Base-by-base conservation (phyloP, 2,888 invertebrate genomes). In the Caenorhabditis sp. region DNA sequence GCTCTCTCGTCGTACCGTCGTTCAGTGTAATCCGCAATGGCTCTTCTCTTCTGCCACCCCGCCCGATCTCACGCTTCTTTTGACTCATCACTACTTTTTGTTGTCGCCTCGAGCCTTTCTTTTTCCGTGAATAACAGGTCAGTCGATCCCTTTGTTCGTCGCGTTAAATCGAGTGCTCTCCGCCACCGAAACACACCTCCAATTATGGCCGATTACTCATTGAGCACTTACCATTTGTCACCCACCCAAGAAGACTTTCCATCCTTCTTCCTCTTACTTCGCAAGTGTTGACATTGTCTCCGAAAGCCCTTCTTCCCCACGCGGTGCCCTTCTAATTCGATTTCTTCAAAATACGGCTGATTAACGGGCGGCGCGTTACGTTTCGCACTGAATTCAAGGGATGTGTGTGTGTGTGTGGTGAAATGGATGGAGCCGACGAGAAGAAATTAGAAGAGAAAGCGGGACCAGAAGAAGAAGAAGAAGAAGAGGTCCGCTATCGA, bases 271-370 rank as follows among this genome's bases (percentile, higher is more conserved):
- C 8, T 26, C 48, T 61, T 32, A n/a, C 27, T 53, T 35, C 46
- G 32, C 58, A 58, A 58, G 22, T 68, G 58, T 68, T 52, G 68
- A 68, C 58, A 43, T 41, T 39, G 35, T 58, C 35, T 30, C 15
- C 20, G n/a, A 2, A 4, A 8, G 13, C 27, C 32, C 15, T 35
- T 35, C 65, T 37, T 63, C 8, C 22, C 15, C 65, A n/a, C n/a
- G 45, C 35, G 43, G 65, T 68, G 68, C 68, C 68, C 58, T 68
- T 68, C 68, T 68, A 68, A 68, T 68, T 68, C 20, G 39, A 68
- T 68, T 68, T 27, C 56, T 55, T 30, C 68, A 68, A 68, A 68
- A 68, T 68, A 59, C 68, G 58, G 20, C 59, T 68, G 68, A 68
- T 68, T 59, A 68, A 68, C 66, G 66, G 20, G 53, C 17, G 15